These are phyloP conservation scores for Tetramorium simillimum DNA, from an alignment of 1,140 invertebrate species.

Conservation along the genomic window DNA sequence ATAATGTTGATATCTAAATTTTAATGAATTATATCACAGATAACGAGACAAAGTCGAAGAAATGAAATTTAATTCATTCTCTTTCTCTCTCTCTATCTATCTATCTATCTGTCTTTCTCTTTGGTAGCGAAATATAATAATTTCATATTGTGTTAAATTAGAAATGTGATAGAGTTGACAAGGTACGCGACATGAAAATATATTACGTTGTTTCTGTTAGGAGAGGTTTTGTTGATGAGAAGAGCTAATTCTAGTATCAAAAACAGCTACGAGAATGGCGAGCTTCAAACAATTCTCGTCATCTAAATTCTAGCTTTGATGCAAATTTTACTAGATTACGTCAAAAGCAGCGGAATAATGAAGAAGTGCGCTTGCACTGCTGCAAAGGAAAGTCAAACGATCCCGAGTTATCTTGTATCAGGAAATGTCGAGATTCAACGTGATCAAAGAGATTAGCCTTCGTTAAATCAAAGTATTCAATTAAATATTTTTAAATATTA, in stretches of 20 bases:
- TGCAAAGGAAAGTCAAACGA: background rate
- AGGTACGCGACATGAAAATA: background rate
- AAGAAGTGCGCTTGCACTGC: background rate
- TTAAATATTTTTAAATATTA: background rate
- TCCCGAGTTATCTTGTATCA: background rate
- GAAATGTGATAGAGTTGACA: background rate
- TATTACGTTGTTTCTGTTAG: background rate
- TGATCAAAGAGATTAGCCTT: slow-evolving; percentile 17
- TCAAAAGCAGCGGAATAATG: background rate
- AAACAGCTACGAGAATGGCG: background rate
- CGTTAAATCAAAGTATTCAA: background rate
- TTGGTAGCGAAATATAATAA: background rate
- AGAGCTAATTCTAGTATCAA: slow-evolving; percentile 19
- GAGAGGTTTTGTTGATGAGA: background rate
- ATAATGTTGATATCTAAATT: background rate
- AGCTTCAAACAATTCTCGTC: background rate
- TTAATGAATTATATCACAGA: background rate
- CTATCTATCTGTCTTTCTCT: background rate
- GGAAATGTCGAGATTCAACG: background rate
- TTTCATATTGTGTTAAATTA: background rate
- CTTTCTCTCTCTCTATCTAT: background rate
- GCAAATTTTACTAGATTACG: slow-evolving; percentile 33
- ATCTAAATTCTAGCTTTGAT: slow-evolving; percentile 15
- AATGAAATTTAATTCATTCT: background rate
- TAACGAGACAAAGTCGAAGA: background rate